A percentile compares a stretch with the other conserved stretches of the same genome.
These are phyloP conservation scores for Lochmaea crataegi DNA, from an alignment of 2,888 invertebrate species.

Conservation along the genomic window DNA sequence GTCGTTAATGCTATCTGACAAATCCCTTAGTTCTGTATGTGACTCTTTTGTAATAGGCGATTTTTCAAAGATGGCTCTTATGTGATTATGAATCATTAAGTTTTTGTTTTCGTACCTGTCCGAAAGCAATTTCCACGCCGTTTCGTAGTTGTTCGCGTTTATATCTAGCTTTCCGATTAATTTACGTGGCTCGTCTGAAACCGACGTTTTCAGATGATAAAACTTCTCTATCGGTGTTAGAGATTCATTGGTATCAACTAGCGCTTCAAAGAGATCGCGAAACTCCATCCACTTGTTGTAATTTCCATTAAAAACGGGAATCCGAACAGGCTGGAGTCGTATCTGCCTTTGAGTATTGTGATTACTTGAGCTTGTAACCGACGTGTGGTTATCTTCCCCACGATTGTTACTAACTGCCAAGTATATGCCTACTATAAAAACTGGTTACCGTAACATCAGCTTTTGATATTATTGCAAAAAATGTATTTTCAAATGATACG, in stretches of 20 bases:
- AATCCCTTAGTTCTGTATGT: slow-evolving; percentile 19
- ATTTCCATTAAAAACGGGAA: slow-evolving; percentile 8
- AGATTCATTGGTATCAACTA: slow-evolving; percentile 7
- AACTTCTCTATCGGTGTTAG: slow-evolving; percentile 14
- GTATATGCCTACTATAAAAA: too few relatives aligned
- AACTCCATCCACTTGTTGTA: slow-evolving; percentile 34
- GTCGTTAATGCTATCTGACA: slow-evolving; percentile 13
- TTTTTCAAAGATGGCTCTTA: slow-evolving; percentile 17
- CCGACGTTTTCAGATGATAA: slow-evolving; percentile 25
- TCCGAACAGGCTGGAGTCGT: background rate
- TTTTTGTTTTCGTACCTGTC: slow-evolving; percentile 27
- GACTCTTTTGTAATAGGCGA: slow-evolving; percentile 12
- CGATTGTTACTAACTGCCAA: too few relatives aligned
- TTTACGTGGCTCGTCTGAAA: slow-evolving; percentile 8
- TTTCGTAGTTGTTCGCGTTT: slow-evolving; percentile 18
- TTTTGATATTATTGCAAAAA: too few relatives aligned
- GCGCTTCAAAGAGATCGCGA: slow-evolving; percentile 29
- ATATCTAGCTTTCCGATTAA: slow-evolving; percentile 19
- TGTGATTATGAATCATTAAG: slow-evolving; percentile 32
- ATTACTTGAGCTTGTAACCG: background rate
- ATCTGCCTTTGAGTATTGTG: background rate
- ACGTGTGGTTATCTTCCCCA: background rate
- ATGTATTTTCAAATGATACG: too few relatives aligned
- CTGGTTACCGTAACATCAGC: too few relatives aligned
- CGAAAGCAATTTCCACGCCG: slow-evolving; percentile 18